Evolutionary conservation across 2,113 vertebrate genomes (phyloP).

Genomic region (Poecile atricapillus): DNA sequence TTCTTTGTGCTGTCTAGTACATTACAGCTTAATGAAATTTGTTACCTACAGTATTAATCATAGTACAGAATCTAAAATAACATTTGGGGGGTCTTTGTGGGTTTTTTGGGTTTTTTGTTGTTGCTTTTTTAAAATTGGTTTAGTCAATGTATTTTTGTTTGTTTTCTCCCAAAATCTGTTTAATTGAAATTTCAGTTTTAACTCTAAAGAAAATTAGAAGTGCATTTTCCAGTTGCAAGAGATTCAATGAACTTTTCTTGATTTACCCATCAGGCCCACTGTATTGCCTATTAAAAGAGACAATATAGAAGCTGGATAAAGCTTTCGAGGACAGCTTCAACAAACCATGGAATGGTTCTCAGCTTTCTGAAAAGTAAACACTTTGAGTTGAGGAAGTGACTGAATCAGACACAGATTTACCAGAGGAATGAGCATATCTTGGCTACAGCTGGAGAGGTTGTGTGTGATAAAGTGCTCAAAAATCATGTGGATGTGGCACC

Average conservation of each 20-base stretch:
- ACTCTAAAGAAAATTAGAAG: background rate
- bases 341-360: background rate
- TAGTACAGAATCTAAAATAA: background rate
- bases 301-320: background rate
- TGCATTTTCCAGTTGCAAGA: background rate
- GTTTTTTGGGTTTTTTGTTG: background rate
- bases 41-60: background rate
- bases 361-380: background rate
- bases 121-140: background rate
- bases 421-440: background rate
- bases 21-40: background rate
- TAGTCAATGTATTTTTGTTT: background rate
- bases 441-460: background rate
- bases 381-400: background rate
- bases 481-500: rapidly evolving
- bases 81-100: background rate
- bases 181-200: background rate
- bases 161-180: background rate
- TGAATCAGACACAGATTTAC: background rate
- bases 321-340: background rate
- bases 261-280: background rate
- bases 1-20: background rate
- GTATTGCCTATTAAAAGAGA: background rate
- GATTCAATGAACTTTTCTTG: background rate
- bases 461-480: background rate